Conservation (phyloP, 2,113 vertebrate species). For the Petaurus breviceps region DNA sequence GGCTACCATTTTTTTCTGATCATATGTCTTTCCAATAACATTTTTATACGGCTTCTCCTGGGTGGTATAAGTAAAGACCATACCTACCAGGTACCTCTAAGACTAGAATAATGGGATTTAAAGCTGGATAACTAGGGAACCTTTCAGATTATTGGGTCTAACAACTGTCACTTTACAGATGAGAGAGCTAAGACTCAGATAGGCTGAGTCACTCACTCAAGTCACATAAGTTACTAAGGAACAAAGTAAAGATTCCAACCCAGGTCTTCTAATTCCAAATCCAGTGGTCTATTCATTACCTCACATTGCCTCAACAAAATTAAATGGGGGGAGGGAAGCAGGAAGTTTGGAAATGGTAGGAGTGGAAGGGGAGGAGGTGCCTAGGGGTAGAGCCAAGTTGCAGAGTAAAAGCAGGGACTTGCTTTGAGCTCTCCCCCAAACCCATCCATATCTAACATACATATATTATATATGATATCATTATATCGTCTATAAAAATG, state of each 20-base stretch:
- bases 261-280: neutral
- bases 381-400: too few relatives aligned
- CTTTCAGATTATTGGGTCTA: neutral
- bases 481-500: too few relatives aligned
- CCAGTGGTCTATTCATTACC: neutral
- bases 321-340: neutral
- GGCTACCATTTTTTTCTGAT: neutral
- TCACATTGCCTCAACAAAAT: neutral
- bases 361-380: too few relatives aligned
- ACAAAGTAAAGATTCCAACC: neutral
- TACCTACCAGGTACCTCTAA: neutral
- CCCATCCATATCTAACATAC: too few relatives aligned
- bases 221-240: neutral
- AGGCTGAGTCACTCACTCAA: neutral
- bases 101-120: neutral
- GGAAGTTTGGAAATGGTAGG: too few relatives aligned
- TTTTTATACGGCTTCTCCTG: neutral
- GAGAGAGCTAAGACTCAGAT: neutral
- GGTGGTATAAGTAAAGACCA: neutral
- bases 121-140: neutral
- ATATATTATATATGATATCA: too few relatives aligned
- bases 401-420: too few relatives aligned
- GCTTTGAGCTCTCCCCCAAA: too few relatives aligned
- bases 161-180: neutral
- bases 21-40: neutral